Evolutionary conservation across 1,140 invertebrate genomes (phyloP), one percentile per base, ranked within the genome.

Genomic region (Paralvinella palmiformis): DNA sequence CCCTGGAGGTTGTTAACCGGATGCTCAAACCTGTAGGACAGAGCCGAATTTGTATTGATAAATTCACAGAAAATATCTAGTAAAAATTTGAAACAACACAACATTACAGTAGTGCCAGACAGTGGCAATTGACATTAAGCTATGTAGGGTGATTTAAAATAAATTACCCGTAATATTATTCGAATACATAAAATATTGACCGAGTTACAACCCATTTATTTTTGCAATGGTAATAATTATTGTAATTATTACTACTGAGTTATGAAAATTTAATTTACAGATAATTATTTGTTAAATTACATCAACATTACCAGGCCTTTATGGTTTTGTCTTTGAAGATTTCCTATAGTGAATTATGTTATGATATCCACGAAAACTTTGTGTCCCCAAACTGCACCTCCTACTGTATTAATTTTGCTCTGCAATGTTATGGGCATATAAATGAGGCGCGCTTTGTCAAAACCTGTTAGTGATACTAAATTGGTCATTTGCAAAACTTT

Each of bases 41-140:
- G 2, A 52, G 48, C 48, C 48, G 48, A 52, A 52, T 52, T 52
- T 52, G 48, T 52, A 52, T 52, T 22, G 48, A 52, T 52, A 52
- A n/a, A 22, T 52, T 52, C 48, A 22, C 48, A 52, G 10, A 52
- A 52, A 3, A 22, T 29, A 27, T 52, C 31, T 52, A 13, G 0
- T 52, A 3, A 52, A 22, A 52, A 15, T 52, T 52, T 52, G 48
- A 52, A 52, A 52, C 17, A 52, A 52, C 48, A 3, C 48, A 52
- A 5, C 31, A 52, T 10, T 52, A n/a, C 48, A 29, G 48, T 52
- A 52, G 17, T 52, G 31, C 48, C n/a, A 52, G 7, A 52, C 48
- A 7, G 31, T 52, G 48, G 48, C 48, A 52, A 52, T 52, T 52
- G 48, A 52, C 24, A 52, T n/a, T 52, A 52, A 52, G 20, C 2